Evolutionary conservation across 1,140 invertebrate species (phyloP).

Genomic region (Lethrus apterus): DNA sequence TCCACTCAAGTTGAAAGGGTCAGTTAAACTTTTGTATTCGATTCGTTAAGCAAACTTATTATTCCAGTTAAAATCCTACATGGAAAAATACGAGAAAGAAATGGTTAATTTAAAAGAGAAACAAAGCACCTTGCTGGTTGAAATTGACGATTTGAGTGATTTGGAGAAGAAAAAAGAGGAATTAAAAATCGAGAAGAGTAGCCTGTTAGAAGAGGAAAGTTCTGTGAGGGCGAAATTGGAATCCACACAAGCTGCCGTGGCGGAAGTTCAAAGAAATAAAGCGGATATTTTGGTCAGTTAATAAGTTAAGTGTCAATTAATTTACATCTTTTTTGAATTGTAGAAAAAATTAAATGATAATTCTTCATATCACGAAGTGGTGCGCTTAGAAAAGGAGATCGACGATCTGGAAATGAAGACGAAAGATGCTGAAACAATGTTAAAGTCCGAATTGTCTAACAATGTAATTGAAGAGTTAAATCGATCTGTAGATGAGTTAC

Average conservation of each 20-base stretch:
- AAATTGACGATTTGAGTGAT: conserved; percentile 20
- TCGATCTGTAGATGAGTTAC: conserved; percentile 1
- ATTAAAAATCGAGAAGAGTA: conserved; percentile 10
- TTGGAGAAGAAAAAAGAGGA: conserved; percentile 17
- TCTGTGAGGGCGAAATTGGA: conserved; percentile 18
- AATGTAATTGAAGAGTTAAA: conserved; percentile 9
- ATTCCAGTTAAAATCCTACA: conserved; percentile 8
- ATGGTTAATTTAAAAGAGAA: conserved; percentile 3
- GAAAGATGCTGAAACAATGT: background rate
- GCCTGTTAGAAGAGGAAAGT: conserved; percentile 11
- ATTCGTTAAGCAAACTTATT: background rate
- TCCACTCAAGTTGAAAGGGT: conserved; percentile 5
- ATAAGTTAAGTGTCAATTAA: conserved; percentile 5
- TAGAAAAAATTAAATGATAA: conserved; percentile 20
- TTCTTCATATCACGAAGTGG: conserved; percentile 19
- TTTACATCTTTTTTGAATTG: conserved; percentile 4
- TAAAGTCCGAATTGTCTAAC: conserved; percentile 5
- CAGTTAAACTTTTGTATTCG: background rate
- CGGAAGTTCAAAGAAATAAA: conserved; percentile 18
- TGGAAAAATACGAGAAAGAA: conserved; percentile 9
- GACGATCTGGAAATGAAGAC: conserved; percentile 18
- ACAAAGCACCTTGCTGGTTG: background rate
- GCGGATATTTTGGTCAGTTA: conserved; percentile 20
- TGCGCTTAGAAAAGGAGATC: conserved; percentile 21
- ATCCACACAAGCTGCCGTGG: conserved; percentile 20